Conservation (phyloP, 2,797 vertebrate species). For the Carcharodon carcharias region DNA sequence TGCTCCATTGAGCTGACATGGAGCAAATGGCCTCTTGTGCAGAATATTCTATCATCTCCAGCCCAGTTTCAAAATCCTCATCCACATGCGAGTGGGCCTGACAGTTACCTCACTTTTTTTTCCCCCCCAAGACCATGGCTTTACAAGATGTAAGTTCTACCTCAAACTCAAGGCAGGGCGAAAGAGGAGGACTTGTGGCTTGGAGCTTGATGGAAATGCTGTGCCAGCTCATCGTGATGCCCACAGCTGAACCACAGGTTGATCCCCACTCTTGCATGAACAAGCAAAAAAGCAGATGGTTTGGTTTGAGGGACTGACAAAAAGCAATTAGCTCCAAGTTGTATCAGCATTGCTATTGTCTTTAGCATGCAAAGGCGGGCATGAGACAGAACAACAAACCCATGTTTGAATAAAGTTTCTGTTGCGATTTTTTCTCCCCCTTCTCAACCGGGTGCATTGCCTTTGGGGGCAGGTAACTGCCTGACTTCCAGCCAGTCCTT, state of each 20-base stretch:
- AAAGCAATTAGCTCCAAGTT: not conserved
- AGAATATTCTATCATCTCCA: not conserved
- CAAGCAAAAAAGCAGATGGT: not conserved
- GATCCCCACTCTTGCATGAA: not conserved
- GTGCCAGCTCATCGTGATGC: not conserved
- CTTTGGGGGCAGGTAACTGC: not conserved
- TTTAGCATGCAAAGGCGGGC: not conserved
- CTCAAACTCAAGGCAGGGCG: not conserved
- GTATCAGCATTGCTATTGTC: not conserved
- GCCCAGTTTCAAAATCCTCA: not conserved
- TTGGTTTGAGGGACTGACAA: not conserved
- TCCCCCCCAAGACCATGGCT: no score
- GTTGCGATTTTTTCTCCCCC: not conserved
- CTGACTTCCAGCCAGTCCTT: not conserved
- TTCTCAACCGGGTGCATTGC: not conserved
- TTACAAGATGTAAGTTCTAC: not conserved
- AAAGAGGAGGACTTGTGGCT: not conserved
- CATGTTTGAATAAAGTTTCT: not conserved
- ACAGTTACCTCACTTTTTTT: no score
- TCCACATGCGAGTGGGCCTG: not conserved
- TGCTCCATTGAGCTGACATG: not conserved
- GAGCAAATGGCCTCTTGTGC: not conserved
- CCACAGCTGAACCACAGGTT: not conserved
- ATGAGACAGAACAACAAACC: not conserved
- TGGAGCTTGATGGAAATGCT: not conserved